Base-by-base conservation (phyloP, 1,140 invertebrate genomes). In the Heliconius himera region DNA sequence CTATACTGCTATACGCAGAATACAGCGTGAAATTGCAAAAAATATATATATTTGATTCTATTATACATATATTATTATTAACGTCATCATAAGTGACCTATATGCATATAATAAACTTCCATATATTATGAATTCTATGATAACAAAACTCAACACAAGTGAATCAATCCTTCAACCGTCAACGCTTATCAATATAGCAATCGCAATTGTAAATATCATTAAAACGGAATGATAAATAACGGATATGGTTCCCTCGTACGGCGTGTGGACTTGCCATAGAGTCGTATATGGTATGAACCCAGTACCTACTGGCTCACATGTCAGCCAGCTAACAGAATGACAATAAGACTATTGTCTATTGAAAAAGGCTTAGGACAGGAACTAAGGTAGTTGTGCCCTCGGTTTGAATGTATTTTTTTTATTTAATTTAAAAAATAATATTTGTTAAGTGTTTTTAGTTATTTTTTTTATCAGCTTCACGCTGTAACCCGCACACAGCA, bases 321-420 rank as follows among this genome's bases (percentile, higher is more conserved):
- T 90, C 87, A 87, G 86, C 82, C 82, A 81, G 66, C 82, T 78
- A 72, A 72, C 83, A 80, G 89, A 88, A 90, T 90, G 80, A 88
- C 87, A 90, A 90, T 85, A 84, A 60, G 60, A 29, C 80, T 74
- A 87, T 89, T 90, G 88, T 90, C 84, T 86, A 88, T 90, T 88
- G 88, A 86, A 73, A 82, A 60, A 78, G 74, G 54, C 46, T 70
- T 75, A 49, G 74, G 60, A 66, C 22, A 29, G 9, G 9, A 16
- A 66, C 26, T 9, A 29, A 66, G 60, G 26, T 66, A 66, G 22
- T 26, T 66, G 60, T 66, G 26, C 60, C 60, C 13, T 29, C 60
- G 26, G 26, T 66, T 66, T 66, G 26, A 29, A 66, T 66, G 11
- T 26, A 29, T 29, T 13, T 66, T 66, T 66, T 66, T 29, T 16